Evolutionary conservation across 2,113 vertebrate species (phyloP), one percentile per base, ranked within the genome.

Genomic region (Semnopithecus entellus): DNA sequence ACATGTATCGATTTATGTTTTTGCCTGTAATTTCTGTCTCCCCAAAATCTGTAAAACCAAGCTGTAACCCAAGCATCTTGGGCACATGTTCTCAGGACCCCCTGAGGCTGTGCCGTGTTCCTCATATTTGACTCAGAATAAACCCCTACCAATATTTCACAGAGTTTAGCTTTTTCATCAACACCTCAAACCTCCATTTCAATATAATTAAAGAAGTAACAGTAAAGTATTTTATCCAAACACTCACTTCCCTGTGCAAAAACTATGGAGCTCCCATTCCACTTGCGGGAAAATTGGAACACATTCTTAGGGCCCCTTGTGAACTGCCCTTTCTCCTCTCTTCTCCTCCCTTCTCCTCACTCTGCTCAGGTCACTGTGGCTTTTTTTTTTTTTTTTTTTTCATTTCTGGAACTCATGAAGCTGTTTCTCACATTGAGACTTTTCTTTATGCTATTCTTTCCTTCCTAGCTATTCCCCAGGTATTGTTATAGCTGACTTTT

Each of bases 341-440:
- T 3, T 30, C 8, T 18, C 0, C 25, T 18, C 1, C 25, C 35
- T 81, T 38, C 13, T n/a, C 10, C 2, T 43, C 23, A 38, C 0
- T 57, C 48, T 55, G 14, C 3, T 79, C 2, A 32, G 17, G 10
- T 13, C 45, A 8, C 3, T 45, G 8, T 55, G 18, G 20, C 12
- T 50, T 27, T 12, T 59, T 10, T 23, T 25, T 20, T 55, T 55
- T 20, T 55, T 16, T 55, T 55, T 8, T 30, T 50, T 8, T 38
- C 32, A 72, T 82, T 70, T 78, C 59, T 55, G 38, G 32, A 45
- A 55, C 7, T 27, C 79, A 48, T 43, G 25, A 79, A 70, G 27
- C 8, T 85, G 17, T 61, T 75, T 61, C 35, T 32, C 7, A 30
- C 23, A n/a, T 20, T n/a, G 30, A 52, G 43, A 32, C 10, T 52